Percentiles rank a stretch among this genome's conserved stretches.
phyloP scores from a whole-genome alignment of 2,797 vertebrate species.

The Periparus ater region DNA sequence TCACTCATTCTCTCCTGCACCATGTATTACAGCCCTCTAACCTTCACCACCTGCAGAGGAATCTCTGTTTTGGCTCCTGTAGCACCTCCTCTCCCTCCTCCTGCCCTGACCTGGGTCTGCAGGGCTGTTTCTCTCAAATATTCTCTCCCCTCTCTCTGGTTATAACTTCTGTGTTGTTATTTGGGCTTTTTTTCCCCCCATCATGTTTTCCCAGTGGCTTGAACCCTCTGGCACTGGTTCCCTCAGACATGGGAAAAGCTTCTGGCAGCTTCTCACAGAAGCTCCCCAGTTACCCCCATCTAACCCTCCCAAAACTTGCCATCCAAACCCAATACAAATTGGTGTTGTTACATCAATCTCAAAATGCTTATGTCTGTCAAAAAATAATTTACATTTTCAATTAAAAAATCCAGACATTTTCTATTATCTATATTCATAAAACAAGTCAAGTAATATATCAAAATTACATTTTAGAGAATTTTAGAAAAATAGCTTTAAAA shows the following conservation, averaged over 20 bases:
- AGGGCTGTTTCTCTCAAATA: neutral
- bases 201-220: neutral
- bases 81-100: neutral
- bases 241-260: neutral
- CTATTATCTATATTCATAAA: neutral
- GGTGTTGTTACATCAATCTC: neutral
- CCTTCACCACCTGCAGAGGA: neutral
- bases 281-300: fast-evolving
- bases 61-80: neutral
- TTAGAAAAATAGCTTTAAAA: neutral
- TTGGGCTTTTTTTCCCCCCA: fast-evolving
- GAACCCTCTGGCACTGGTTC: neutral
- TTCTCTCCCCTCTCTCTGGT: neutral
- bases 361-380: neutral
- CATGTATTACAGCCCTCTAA: neutral
- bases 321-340: neutral
- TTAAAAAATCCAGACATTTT: neutral
- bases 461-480: neutral
- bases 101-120: neutral
- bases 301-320: neutral
- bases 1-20: neutral
- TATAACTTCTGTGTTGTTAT: neutral
- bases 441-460: neutral
- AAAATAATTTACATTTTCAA: neutral
- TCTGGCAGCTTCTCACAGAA: neutral